phyloP scores from a whole-genome alignment of 2,888 invertebrate genomes.

The Drosophila mimetica region DNA sequence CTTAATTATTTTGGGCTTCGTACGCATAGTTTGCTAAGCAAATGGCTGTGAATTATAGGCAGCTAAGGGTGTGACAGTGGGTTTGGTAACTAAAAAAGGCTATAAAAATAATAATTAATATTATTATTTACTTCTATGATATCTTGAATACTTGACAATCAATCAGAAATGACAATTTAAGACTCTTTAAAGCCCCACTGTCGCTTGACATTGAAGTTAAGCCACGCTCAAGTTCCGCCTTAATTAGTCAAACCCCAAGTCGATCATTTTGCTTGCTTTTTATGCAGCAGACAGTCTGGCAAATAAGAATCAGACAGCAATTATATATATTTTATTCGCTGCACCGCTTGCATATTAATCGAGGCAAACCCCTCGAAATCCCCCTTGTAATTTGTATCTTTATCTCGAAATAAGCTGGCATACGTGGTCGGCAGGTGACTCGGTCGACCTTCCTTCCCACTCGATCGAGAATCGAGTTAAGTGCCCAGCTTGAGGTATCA shows the following conservation, averaged over 20 bases:
- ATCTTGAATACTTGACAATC: too few species aligned
- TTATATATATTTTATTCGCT: conserved; percentile 61
- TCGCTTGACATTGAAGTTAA: conserved; percentile 23
- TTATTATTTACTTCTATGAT: too few species aligned
- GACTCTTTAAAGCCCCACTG: conserved; percentile 1
- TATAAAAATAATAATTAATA: not conserved
- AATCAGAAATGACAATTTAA: conserved; percentile 1
- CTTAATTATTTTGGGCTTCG: conserved; percentile 60
- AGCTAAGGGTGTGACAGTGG: conserved; percentile 4
- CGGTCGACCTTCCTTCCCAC: conserved; percentile 28
- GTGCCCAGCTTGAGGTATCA: conserved; percentile 13
- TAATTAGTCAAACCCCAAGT: conserved; percentile 54
- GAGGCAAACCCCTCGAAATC: conserved; percentile 20
- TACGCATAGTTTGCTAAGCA: conserved; percentile 33
- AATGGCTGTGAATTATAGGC: conserved; percentile 24
- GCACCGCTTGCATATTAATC: conserved; percentile 65
- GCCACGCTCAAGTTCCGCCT: conserved; percentile 56
- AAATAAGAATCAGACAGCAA: conserved; percentile 47
- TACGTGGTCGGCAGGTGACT: conserved; percentile 38
- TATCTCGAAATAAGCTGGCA: conserved; percentile 45
- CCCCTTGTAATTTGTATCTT: conserved; percentile 42
- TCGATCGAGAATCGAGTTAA: conserved; percentile 14
- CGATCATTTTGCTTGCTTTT: conserved; percentile 54
- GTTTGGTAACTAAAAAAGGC: too few species aligned
- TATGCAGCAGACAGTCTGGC: conserved; percentile 39